phyloP scores from a whole-genome alignment of 2,888 invertebrate genomes.

The Leucozona laternaria region DNA sequence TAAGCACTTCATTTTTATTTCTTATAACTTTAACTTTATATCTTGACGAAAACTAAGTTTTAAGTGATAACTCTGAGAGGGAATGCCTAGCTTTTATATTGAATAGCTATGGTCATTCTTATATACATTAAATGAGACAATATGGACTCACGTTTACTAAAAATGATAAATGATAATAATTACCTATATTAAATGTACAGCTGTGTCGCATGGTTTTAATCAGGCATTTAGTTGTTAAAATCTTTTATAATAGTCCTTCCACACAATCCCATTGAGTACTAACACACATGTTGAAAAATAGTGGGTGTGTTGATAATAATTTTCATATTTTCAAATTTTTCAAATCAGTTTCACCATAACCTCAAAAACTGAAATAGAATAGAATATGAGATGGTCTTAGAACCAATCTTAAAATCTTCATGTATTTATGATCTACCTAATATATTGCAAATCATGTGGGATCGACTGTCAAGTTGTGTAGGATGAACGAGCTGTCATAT shows the following conservation, averaged over 20 bases:
- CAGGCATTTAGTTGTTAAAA: not conserved
- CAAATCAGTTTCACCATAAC: no score
- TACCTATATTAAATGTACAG: not conserved
- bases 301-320: no score
- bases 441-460: no score
- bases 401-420: no score
- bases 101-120: not conserved
- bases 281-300: no score
- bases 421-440: no score
- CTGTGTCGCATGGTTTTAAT: not conserved
- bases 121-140: not conserved
- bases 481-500: no score
- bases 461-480: no score
- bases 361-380: no score
- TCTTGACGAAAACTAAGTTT: not conserved
- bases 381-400: no score
- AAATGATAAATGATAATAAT: not conserved
- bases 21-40: not conserved
- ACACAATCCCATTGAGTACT: no score
- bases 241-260: not conserved
- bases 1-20: conserved; percentile 39
- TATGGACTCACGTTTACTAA: not conserved
- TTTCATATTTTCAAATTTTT: no score
- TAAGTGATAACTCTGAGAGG: not conserved
- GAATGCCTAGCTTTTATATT: conserved; percentile 1